phyloP scores from a whole-genome alignment of 1,140 invertebrate species.

The Catajapyx aquilonaris region DNA sequence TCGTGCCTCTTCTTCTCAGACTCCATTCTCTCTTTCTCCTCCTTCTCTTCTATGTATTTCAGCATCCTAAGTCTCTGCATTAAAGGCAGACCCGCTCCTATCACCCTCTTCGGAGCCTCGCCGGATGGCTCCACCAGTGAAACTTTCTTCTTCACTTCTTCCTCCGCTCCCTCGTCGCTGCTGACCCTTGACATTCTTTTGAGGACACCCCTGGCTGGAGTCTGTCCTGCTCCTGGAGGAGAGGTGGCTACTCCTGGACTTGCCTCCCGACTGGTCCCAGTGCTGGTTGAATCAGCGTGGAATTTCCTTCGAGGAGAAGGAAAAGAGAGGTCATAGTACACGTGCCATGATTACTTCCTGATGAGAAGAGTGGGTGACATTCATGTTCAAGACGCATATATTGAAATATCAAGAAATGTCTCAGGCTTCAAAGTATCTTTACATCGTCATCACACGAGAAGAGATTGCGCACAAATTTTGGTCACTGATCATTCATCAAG shows the following conservation, averaged over 20 bases:
- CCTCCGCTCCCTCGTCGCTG: constrained; percentile 34
- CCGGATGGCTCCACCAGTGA: constrained; percentile 17
- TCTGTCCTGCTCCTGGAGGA: no score
- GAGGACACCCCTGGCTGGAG: constrained; percentile 13
- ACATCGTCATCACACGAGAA: no score
- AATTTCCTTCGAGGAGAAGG: background rate
- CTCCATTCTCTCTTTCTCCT: background rate
- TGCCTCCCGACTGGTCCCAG: constrained; percentile 6
- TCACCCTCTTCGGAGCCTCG: constrained; percentile 13
- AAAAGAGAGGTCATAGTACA: background rate
- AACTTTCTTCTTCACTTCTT: constrained; percentile 8
- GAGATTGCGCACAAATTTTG: no score
- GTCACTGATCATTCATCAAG: no score
- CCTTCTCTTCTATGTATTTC: constrained; percentile 3
- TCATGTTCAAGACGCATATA: no score
- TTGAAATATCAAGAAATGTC: no score
- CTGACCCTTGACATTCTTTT: constrained; percentile 40
- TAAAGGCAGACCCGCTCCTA: constrained; percentile 20
- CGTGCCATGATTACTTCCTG: no score
- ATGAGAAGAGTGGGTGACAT: no score
- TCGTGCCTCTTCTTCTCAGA: background rate
- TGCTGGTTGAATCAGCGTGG: constrained; percentile 7
- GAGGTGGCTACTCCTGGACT: background rate
- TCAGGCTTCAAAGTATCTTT: no score
- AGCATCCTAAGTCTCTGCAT: constrained; percentile 4